phyloP scores from a whole-genome alignment of 2,113 vertebrate genomes.

The Pteropus alecto region DNA sequence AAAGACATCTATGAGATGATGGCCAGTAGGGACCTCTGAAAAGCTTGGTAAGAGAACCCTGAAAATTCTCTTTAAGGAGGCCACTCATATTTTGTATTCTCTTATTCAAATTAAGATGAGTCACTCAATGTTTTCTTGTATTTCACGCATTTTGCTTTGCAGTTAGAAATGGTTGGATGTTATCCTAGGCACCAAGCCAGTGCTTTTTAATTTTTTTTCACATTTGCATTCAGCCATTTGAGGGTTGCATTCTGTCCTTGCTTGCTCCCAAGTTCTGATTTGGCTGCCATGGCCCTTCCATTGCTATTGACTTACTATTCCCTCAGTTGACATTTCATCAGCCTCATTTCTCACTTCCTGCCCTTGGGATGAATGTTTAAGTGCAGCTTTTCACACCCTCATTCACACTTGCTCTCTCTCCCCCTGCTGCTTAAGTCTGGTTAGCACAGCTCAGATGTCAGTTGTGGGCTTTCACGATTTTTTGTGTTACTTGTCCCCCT shows the following conservation, averaged over 20 bases:
- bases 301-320: neutral
- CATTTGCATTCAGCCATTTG: neutral
- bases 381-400: conserved; percentile 3
- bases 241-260: neutral
- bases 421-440: neutral
- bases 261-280: neutral
- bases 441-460: neutral
- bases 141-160: neutral
- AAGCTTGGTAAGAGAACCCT: neutral
- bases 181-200: neutral
- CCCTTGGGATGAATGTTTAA: neutral
- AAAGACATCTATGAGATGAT: neutral
- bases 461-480: neutral
- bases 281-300: neutral
- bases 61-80: neutral
- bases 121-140: conserved; percentile 5
- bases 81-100: neutral
- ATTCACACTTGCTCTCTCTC: neutral
- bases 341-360: neutral
- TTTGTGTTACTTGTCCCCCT: neutral
- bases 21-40: neutral
- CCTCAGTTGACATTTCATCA: conserved; percentile 36
- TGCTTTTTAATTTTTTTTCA: neutral
- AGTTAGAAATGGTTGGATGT: neutral
- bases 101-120: neutral